Percentiles rank a stretch among this genome's conserved stretches.
phyloP scores from a whole-genome alignment of 1,140 invertebrate species.

The Pseudomyrmex sp. region DNA sequence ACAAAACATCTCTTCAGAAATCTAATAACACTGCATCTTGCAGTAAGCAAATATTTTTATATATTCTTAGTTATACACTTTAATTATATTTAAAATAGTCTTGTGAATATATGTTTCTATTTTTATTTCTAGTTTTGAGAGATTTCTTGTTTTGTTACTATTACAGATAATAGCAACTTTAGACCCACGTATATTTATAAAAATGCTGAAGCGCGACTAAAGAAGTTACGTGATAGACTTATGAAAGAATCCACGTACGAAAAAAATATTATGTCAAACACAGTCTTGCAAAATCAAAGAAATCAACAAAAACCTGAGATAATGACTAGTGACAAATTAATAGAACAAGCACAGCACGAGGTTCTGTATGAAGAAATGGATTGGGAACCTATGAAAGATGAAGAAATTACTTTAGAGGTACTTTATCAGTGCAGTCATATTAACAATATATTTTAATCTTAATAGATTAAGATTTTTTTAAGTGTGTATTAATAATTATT shows the following conservation, averaged over 20 bases:
- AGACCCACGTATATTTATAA: constrained; percentile 52
- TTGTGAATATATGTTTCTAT: not conserved
- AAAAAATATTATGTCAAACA: not conserved
- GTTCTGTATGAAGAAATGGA: constrained; percentile 81
- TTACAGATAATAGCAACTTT: not conserved
- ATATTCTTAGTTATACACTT: not conserved
- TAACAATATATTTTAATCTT: not conserved
- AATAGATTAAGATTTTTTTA: no score
- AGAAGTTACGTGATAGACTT: constrained; percentile 49
- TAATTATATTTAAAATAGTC: no score
- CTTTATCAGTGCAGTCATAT: constrained; percentile 12
- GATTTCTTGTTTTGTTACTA: not conserved
- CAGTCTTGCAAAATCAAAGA: not conserved
- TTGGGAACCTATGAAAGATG: constrained; percentile 82
- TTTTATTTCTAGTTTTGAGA: constrained; percentile 20
- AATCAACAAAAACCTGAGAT: not conserved
- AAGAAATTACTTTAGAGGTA: constrained; percentile 79
- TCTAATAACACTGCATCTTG: not conserved
- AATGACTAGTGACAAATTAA: constrained; percentile 27
- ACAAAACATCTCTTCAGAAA: not conserved
- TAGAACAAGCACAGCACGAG: constrained; percentile 1
- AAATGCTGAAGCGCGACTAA: constrained; percentile 63
- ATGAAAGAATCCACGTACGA: not conserved
- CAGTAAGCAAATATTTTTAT: not conserved
- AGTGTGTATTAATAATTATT: no score